Evolutionary conservation across 2,113 vertebrate genomes (phyloP).

Genomic region (Pollachius pollachius): DNA sequence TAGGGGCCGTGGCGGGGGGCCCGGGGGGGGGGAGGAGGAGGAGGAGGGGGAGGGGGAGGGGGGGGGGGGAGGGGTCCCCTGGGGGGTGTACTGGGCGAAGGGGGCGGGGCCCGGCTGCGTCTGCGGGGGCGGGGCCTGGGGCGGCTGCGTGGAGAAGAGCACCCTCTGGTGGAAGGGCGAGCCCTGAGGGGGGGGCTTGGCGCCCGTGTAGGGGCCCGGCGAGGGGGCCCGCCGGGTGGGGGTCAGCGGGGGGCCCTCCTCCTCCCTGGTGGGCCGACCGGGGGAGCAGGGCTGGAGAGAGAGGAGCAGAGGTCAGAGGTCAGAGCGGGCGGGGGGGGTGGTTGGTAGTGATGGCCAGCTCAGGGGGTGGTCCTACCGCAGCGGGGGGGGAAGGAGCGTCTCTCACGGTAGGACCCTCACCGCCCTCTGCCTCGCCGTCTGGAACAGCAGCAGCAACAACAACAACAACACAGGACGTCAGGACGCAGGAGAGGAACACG

Average conservation of each 20-base stretch:
- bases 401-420: constrained; percentile 45
- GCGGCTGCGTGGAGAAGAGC: constrained; percentile 59
- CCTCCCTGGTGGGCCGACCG: constrained; percentile 62
- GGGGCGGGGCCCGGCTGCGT: constrained; percentile 37
- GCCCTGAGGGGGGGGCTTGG: constrained; percentile 71
- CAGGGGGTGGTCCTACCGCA: too few species aligned
- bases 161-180: constrained; percentile 73
- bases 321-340: too few species aligned
- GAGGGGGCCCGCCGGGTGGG: constrained; percentile 68
- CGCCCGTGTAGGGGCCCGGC: constrained; percentile 61
- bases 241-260: constrained; percentile 60
- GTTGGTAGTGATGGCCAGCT: too few species aligned
- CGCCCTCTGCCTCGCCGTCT: constrained; percentile 71
- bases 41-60: constrained; percentile 60
- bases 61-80: constrained; percentile 62
- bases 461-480: not conserved
- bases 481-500: too few species aligned
- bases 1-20: constrained; percentile 42
- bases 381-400: constrained; percentile 68
- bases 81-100: constrained; percentile 65
- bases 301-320: not conserved
- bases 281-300: constrained; percentile 69
- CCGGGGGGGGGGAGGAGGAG: constrained; percentile 67
- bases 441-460: not conserved
- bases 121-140: constrained; percentile 48